phyloP scores from a whole-genome alignment of 2,113 vertebrate genomes.

The Dolichallabes microphthalmus region DNA sequence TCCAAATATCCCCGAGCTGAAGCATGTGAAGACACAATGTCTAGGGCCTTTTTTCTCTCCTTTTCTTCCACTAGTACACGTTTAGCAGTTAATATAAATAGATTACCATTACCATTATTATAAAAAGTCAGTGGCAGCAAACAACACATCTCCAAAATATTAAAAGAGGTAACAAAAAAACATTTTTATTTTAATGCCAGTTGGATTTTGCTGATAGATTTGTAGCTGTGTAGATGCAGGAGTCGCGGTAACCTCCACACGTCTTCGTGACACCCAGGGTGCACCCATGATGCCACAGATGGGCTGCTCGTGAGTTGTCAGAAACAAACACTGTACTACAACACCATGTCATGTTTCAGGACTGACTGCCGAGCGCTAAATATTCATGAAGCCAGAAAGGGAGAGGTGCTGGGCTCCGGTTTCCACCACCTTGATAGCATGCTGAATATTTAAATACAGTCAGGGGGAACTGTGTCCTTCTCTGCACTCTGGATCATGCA shows the following conservation, averaged over 20 bases:
- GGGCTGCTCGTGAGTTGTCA: conserved; percentile 47
- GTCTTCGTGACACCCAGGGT: conserved; percentile 17
- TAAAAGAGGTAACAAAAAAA: background rate
- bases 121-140: conserved; percentile 43
- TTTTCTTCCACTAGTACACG: background rate
- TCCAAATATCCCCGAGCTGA: conserved; percentile 34
- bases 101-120: conserved; percentile 27
- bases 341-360: conserved; percentile 48
- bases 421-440: conserved; percentile 44
- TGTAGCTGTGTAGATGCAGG: conserved; percentile 54
- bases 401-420: conserved; percentile 41
- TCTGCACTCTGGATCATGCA: conserved; percentile 29
- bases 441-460: conserved; percentile 49
- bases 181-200: conserved; percentile 7
- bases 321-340: conserved; percentile 48
- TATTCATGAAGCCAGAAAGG: conserved; percentile 42
- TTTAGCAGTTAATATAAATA: conserved; percentile 5
- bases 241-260: conserved; percentile 46
- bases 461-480: conserved; percentile 38
- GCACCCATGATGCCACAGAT: conserved; percentile 43
- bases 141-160: conserved; percentile 57
- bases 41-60: background rate
- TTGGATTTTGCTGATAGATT: conserved; percentile 28
- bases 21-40: conserved; percentile 32
- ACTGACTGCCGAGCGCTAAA: conserved; percentile 49